Evolutionary conservation across 2,888 invertebrate genomes (phyloP).

Genomic region (Creontiades dilutus): DNA sequence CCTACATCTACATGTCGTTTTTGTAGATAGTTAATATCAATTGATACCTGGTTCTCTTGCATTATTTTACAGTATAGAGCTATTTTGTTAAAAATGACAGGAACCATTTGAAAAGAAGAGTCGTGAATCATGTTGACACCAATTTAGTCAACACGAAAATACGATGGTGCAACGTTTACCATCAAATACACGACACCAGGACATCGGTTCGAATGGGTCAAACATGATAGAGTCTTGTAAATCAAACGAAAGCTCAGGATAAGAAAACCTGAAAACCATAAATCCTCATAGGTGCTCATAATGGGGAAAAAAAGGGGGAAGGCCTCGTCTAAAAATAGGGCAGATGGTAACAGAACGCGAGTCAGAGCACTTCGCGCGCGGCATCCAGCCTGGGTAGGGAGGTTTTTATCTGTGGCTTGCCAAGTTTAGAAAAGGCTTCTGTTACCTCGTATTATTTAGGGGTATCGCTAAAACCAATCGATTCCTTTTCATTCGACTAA

Average conservation of each 20-base stretch:
- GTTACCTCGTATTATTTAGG: conserved; percentile 54
- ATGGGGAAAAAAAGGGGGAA: neutral
- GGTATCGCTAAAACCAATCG: conserved; percentile 46
- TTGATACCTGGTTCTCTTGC: too few relatives aligned
- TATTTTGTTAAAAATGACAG: too few relatives aligned
- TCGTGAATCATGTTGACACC: too few relatives aligned
- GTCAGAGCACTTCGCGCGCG: neutral
- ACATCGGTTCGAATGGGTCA: neutral
- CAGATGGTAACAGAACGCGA: conserved; percentile 50
- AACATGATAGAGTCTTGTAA: neutral
- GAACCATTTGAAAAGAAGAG: too few relatives aligned
- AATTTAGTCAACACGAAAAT: too few relatives aligned
- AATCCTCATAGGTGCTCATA: conserved; percentile 37
- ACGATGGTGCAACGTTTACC: too few relatives aligned
- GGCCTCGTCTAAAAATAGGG: conserved; percentile 30
- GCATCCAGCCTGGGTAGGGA: neutral
- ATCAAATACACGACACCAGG: neutral
- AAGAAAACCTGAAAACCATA: neutral
- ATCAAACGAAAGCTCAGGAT: neutral
- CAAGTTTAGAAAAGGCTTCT: conserved; percentile 64
- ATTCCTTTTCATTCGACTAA: neutral
- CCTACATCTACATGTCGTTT: too few relatives aligned
- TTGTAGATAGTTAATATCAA: too few relatives aligned
- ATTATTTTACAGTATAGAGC: too few relatives aligned
- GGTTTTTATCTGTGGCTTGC: conserved; percentile 39